Conservation (phyloP, 2,797 vertebrate genomes). For the Pseudomugil tenellus region DNA sequence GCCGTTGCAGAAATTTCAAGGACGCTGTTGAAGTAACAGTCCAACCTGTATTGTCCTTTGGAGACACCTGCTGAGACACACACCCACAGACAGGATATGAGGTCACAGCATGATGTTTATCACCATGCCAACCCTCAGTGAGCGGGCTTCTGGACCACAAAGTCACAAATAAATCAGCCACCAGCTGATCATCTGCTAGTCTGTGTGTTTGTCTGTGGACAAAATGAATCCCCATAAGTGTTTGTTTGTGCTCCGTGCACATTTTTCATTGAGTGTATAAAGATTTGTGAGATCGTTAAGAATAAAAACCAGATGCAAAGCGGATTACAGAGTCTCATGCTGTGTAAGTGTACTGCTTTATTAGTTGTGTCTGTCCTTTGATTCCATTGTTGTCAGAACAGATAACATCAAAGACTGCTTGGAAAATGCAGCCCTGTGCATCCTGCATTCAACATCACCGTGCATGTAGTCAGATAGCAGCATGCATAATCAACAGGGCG, state of each 20-base stretch:
- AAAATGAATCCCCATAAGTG: not conserved
- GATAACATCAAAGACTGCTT: slow-evolving; percentile 41
- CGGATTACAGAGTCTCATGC: not conserved
- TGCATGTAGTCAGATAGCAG: slow-evolving; percentile 8
- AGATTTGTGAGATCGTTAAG: not conserved
- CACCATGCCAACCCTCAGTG: slow-evolving; percentile 52
- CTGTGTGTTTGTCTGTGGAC: slow-evolving; percentile 1
- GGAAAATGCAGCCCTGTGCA: not conserved
- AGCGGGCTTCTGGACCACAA: slow-evolving; percentile 41
- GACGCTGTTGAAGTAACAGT: slow-evolving; percentile 51
- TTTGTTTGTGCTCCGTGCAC: not conserved
- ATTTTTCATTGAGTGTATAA: not conserved
- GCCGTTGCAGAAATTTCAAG: slow-evolving; percentile 30
- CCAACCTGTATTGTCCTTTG: slow-evolving; percentile 11
- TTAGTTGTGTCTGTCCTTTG: slow-evolving; percentile 4
- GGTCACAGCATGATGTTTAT: slow-evolving; percentile 59
- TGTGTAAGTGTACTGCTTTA: slow-evolving; percentile 1
- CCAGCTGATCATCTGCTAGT: slow-evolving; percentile 32
- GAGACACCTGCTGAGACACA: slow-evolving; percentile 39
- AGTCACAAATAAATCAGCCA: slow-evolving; percentile 60
- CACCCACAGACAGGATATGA: slow-evolving; percentile 60
- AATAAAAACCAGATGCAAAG: slow-evolving; percentile 5
- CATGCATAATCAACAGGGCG: slow-evolving; percentile 38
- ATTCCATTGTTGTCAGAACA: slow-evolving; percentile 23
- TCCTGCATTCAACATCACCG: slow-evolving; percentile 8